Conservation (phyloP, 1,140 invertebrate genomes). For the Trichonephila inaurata region DNA sequence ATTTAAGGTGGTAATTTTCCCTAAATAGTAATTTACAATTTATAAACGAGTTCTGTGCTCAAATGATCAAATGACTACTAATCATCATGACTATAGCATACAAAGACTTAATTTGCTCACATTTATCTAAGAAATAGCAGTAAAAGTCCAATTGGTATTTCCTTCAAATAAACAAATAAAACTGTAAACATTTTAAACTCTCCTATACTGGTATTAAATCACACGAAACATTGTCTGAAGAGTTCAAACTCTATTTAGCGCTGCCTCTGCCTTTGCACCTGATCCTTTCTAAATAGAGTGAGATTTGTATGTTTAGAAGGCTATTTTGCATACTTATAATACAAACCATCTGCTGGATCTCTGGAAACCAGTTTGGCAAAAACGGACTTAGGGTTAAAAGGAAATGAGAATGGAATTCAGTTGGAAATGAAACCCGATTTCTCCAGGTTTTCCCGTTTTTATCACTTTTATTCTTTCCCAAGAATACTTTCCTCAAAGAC, state of each 20-base stretch:
- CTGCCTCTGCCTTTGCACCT: background rate
- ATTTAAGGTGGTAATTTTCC: too few relatives aligned
- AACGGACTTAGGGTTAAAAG: slow-evolving; percentile 64
- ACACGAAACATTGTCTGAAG: background rate
- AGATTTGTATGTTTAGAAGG: slow-evolving; percentile 67
- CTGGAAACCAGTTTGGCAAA: slow-evolving; percentile 36
- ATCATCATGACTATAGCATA: too few relatives aligned
- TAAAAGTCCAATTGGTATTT: too few relatives aligned
- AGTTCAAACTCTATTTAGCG: slow-evolving; percentile 28
- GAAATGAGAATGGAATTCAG: slow-evolving; percentile 68
- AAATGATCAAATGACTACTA: too few relatives aligned
- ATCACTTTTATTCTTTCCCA: background rate
- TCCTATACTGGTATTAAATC: background rate
- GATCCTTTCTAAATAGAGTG: slow-evolving; percentile 53
- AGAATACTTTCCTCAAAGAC: background rate
- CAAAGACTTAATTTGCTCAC: too few relatives aligned
- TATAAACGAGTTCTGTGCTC: too few relatives aligned
- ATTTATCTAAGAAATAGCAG: too few relatives aligned
- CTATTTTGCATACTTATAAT: slow-evolving; percentile 70
- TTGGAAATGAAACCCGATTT: slow-evolving; percentile 65
- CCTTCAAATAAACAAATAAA: too few relatives aligned
- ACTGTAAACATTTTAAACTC: background rate
- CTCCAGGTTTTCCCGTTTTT: slow-evolving; percentile 39
- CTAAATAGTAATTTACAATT: too few relatives aligned
- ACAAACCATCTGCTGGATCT: slow-evolving; percentile 6